Evolutionary conservation across 2,888 invertebrate species (phyloP).

Genomic region (Ypsolopha sequella): DNA sequence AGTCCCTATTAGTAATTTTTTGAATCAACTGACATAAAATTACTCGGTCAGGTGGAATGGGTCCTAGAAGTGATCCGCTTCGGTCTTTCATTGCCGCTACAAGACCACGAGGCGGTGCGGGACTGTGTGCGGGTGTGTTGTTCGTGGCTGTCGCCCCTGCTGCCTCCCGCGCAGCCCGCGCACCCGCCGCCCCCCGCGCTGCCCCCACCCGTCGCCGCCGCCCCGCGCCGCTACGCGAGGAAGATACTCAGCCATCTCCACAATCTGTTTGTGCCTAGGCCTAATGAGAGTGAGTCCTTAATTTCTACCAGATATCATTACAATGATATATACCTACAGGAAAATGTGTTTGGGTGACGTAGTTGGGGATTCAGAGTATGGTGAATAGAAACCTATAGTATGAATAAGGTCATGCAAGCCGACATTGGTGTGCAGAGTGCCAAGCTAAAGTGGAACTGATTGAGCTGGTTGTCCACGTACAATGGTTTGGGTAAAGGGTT

Average conservation of each 20-base stretch:
- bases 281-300: conserved; percentile 85
- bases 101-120: conserved; percentile 93
- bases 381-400: too few species aligned
- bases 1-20: too few species aligned
- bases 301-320: too few species aligned
- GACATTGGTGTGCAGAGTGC: too few species aligned
- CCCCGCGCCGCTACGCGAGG: conserved; percentile 90
- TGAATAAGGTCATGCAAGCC: too few species aligned
- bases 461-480: too few species aligned
- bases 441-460: too few species aligned
- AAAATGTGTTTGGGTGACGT: too few species aligned
- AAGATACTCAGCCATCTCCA: conserved; percentile 94
- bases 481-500: too few species aligned
- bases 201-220: conserved; percentile 88
- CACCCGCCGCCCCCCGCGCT: conserved; percentile 88
- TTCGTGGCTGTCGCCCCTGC: conserved; percentile 93
- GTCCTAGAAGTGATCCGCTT: conserved; percentile 91
- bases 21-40: background rate
- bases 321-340: too few species aligned
- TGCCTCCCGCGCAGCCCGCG: conserved; percentile 84
- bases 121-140: conserved; percentile 98
- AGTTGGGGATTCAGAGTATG: too few species aligned
- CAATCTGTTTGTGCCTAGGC: conserved; percentile 93
- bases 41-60: conserved; percentile 81
- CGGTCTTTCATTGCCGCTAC: conserved; percentile 89